Evolutionary conservation across 2,113 vertebrate species (phyloP).

Genomic region (Panurus biarmicus): DNA sequence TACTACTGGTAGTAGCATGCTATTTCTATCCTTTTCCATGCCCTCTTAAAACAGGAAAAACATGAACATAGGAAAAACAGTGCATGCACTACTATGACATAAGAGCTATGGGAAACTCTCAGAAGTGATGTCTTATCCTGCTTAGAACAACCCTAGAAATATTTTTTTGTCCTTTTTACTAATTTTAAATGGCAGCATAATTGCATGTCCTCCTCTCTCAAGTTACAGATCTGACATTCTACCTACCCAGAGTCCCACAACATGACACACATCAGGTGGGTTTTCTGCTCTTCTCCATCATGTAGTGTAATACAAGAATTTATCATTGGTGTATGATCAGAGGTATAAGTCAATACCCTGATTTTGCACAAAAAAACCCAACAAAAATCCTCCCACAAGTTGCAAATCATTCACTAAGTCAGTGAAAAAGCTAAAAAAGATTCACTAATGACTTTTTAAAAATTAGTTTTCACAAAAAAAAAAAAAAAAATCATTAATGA

Average conservation of each 20-base stretch:
- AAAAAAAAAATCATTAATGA: neutral
- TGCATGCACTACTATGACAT: neutral
- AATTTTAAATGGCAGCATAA: neutral
- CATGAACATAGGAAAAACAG: neutral
- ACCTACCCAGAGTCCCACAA: neutral
- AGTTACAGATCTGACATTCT: neutral
- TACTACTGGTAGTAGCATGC: neutral
- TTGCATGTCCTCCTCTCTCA: neutral
- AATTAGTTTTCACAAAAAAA: neutral
- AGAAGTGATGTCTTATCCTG: neutral
- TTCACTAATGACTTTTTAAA: neutral
- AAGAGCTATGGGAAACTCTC: neutral
- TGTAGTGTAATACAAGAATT: neutral
- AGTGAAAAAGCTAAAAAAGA: neutral
- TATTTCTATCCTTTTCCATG: neutral
- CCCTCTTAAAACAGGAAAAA: neutral
- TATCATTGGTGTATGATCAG: neutral
- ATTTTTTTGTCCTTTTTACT: neutral
- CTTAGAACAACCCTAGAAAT: neutral
- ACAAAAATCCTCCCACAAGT: neutral
- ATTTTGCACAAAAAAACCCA: neutral
- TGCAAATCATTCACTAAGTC: neutral
- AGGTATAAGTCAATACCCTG: neutral
- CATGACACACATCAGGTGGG: neutral
- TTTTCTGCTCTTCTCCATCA: neutral